Conservation (phyloP, 1,140 invertebrate genomes). For the Sarcophaga peregrina region DNA sequence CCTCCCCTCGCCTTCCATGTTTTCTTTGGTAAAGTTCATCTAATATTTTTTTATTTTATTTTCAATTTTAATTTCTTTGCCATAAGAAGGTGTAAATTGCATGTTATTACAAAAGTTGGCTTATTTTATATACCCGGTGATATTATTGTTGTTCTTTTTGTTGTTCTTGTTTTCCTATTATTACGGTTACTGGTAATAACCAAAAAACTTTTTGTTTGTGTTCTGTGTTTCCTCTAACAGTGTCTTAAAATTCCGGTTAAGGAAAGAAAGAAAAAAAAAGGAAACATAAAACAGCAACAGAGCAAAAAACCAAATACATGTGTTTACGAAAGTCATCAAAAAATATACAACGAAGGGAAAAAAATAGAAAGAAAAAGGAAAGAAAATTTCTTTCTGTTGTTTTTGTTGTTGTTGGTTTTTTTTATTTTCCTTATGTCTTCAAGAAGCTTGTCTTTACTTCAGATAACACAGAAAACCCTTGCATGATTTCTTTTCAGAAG, state of each 20-base stretch:
- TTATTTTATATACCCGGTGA: too few species aligned
- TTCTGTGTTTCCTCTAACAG: not conserved
- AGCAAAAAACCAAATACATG: not conserved
- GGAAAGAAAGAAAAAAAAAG: not conserved
- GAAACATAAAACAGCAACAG: not conserved
- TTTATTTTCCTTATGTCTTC: too few species aligned
- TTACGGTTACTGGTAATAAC: not conserved
- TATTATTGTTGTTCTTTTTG: too few species aligned
- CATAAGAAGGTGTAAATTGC: conserved; percentile 21
- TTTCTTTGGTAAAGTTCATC: too few species aligned
- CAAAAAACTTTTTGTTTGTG: not conserved
- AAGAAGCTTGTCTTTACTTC: too few species aligned
- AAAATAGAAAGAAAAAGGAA: too few species aligned
- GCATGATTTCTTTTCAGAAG: too few species aligned
- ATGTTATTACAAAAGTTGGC: conserved; percentile 2
- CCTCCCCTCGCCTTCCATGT: not conserved
- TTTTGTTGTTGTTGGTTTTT: too few species aligned
- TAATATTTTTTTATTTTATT: not conserved
- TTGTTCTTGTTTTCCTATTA: not conserved
- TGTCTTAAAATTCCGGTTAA: not conserved
- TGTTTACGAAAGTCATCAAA: too few species aligned
- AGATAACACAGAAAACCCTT: too few species aligned
- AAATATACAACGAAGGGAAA: too few species aligned
- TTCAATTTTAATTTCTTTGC: not conserved
- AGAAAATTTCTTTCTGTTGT: too few species aligned